Conservation (phyloP, 2,113 vertebrate species). For the Noturus placidus region DNA sequence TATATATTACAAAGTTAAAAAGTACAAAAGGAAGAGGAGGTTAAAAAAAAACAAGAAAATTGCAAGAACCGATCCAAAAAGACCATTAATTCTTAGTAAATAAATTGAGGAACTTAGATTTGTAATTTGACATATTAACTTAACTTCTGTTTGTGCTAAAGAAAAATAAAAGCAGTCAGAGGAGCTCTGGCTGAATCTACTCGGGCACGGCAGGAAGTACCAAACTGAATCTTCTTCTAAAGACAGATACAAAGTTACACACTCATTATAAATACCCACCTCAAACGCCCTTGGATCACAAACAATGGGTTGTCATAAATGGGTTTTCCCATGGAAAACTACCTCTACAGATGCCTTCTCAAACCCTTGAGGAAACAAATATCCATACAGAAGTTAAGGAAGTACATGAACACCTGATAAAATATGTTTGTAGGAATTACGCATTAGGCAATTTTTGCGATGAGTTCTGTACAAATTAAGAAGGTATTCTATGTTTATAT, state of each 20-base stretch:
- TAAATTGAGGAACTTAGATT: constrained; percentile 63
- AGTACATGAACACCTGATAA: not conserved
- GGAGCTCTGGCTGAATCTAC: constrained; percentile 49
- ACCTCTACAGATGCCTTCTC: constrained; percentile 24
- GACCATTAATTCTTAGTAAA: constrained; percentile 62
- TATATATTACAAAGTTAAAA: constrained; percentile 58
- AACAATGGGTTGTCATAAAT: constrained; percentile 25
- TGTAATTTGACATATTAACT: constrained; percentile 66
- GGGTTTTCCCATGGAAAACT: constrained; percentile 1
- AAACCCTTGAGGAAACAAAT: constrained; percentile 6
- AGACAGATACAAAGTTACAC: constrained; percentile 50
- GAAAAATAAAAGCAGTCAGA: constrained; percentile 48
- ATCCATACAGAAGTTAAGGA: not conserved
- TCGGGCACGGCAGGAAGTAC: constrained; percentile 53
- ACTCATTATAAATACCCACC: constrained; percentile 48
- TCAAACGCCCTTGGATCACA: constrained; percentile 40
- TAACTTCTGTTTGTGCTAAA: constrained; percentile 55
- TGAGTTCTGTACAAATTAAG: not conserved
- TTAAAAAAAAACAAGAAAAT: constrained; percentile 36
- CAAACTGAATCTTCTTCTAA: constrained; percentile 48
- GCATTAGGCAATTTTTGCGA: not conserved
- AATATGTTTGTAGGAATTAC: not conserved
- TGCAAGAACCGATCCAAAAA: constrained; percentile 60
- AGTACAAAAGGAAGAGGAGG: constrained; percentile 31
- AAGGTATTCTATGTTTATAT: not conserved